Evolutionary conservation across 1,140 invertebrate species (phyloP).

Genomic region (Sesamia nonagrioides): DNA sequence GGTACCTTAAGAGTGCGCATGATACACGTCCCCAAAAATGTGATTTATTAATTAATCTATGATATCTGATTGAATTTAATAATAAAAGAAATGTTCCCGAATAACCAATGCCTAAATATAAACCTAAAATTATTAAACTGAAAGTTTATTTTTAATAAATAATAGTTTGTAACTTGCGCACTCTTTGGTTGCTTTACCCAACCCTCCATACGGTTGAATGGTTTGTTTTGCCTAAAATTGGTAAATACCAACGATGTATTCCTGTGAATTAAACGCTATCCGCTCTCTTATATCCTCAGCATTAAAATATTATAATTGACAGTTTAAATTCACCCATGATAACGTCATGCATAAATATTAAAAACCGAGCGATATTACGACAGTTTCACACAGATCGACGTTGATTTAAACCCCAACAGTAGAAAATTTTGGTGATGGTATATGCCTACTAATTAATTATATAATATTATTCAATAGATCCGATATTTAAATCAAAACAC

Average conservation of each 20-base stretch:
- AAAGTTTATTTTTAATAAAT: too few relatives aligned
- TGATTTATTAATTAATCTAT: too few relatives aligned
- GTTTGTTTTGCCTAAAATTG: too few relatives aligned
- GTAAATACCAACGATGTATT: background rate
- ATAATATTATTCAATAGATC: background rate
- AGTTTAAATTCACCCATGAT: conserved; percentile 14
- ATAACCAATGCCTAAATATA: too few relatives aligned
- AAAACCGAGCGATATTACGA: conserved; percentile 7
- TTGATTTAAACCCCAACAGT: background rate
- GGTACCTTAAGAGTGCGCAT: too few relatives aligned
- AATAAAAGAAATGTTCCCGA: too few relatives aligned
- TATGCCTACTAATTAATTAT: conserved; percentile 3
- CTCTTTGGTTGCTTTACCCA: too few relatives aligned
- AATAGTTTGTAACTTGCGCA: too few relatives aligned
- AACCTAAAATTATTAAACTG: too few relatives aligned
- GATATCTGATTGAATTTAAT: too few relatives aligned
- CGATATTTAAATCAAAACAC: background rate
- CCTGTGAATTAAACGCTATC: background rate
- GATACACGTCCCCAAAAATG: too few relatives aligned
- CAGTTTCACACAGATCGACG: conserved; percentile 34
- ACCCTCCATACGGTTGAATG: too few relatives aligned
- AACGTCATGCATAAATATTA: background rate
- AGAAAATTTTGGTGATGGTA: conserved; percentile 10
- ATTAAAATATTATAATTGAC: background rate
- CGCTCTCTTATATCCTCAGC: background rate